phyloP scores from a whole-genome alignment of 2,113 vertebrate species.

The Trichomycterus rosablanca region DNA sequence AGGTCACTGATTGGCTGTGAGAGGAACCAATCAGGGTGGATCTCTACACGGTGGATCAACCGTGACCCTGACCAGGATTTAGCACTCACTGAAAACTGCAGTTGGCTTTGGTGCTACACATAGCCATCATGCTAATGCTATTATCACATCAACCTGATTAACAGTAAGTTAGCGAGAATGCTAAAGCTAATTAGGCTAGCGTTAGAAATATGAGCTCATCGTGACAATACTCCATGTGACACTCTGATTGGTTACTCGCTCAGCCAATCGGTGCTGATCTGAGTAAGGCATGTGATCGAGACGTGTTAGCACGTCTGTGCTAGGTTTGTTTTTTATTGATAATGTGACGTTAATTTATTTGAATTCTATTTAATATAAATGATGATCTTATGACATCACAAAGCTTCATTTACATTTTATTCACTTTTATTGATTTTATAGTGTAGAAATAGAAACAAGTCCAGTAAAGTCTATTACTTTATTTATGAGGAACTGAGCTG shows the following conservation, averaged over 20 bases:
- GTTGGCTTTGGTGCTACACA: too few species aligned
- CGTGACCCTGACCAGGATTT: too few species aligned
- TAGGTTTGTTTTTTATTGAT: background rate
- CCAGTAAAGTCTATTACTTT: background rate
- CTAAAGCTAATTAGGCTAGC: too few species aligned
- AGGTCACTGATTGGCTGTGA: background rate
- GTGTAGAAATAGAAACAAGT: background rate
- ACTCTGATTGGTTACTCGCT: background rate
- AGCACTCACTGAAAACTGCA: too few species aligned
- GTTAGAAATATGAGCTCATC: too few species aligned
- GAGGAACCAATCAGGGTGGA: background rate
- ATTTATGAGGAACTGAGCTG: constrained; percentile 50
- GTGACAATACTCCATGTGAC: too few species aligned
- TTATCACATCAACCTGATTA: too few species aligned
- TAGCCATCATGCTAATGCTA: too few species aligned
- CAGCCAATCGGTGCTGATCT: background rate
- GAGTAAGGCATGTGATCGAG: background rate
- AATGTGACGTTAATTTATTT: constrained; percentile 77
- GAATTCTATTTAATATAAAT: constrained; percentile 63
- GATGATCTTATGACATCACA: constrained; percentile 48
- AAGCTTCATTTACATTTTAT: constrained; percentile 41
- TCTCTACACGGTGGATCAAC: too few species aligned
- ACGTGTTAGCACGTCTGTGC: too few species aligned
- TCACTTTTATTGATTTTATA: constrained; percentile 25
- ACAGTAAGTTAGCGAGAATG: too few species aligned